Percentiles rank a stretch among this genome's conserved stretches.
Conservation (phyloP, 2,113 vertebrate genomes). For the Rhadina sibilatrix region DNA sequence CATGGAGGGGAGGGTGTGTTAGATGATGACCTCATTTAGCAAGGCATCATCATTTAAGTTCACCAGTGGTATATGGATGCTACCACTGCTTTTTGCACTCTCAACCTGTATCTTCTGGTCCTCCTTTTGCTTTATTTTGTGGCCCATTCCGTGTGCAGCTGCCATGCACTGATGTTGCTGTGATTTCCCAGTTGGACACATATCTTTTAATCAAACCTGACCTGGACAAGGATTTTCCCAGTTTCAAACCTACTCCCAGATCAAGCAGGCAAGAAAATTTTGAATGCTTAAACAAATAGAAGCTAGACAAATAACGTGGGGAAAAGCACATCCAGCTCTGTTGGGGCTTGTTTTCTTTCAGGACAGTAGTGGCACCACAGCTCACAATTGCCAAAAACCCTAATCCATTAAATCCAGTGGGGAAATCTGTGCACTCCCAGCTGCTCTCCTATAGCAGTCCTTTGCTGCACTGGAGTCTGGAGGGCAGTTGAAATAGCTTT, state of each 20-base stretch:
- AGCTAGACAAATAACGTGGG: not conserved
- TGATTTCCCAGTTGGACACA: not conserved
- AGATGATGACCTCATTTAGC: slow-evolving; percentile 3
- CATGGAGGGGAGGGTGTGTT: not conserved
- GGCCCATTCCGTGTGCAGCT: not conserved
- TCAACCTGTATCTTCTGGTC: not conserved
- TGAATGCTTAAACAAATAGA: not conserved
- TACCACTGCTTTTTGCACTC: not conserved
- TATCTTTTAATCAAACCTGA: not conserved
- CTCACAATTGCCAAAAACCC: not conserved
- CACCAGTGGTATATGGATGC: not conserved
- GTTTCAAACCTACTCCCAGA: not conserved
- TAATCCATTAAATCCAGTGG: not conserved
- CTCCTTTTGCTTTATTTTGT: not conserved
- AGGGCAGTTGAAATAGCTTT: not conserved
- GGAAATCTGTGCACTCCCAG: not conserved
- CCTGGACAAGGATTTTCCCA: not conserved
- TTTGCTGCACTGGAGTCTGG: not conserved
- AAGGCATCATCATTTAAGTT: not conserved
- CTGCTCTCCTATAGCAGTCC: not conserved
- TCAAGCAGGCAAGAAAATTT: not conserved
- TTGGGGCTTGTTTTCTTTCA: not conserved
- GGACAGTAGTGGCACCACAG: not conserved
- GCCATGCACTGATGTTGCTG: not conserved
- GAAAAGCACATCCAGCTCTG: not conserved